Percentiles rank a stretch among this genome's conserved stretches.
Conservation (phyloP, 2,113 vertebrate species). For the Dicaeum eximium region DNA sequence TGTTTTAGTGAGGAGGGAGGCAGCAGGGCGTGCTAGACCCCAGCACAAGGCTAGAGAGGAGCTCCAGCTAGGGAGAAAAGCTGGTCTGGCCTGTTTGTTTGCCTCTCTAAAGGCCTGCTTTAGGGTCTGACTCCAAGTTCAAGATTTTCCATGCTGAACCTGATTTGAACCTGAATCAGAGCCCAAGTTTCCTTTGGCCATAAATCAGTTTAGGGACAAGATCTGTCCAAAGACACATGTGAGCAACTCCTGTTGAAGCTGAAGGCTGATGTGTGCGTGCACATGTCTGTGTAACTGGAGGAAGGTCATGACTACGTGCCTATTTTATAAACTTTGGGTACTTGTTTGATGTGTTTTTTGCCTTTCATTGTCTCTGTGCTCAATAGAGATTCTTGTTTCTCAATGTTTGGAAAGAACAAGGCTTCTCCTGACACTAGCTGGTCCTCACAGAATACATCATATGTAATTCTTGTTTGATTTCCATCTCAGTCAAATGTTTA, state of each 20-base stretch:
- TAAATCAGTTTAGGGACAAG: constrained; percentile 50
- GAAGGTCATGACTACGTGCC: not conserved
- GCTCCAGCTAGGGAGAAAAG: not conserved
- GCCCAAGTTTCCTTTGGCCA: constrained; percentile 22
- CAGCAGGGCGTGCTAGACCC: not conserved
- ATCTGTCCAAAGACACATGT: constrained; percentile 10
- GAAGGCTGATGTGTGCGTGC: not conserved
- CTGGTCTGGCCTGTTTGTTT: constrained; percentile 13
- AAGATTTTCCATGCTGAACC: constrained; percentile 55
- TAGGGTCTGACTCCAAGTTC: constrained; percentile 39
- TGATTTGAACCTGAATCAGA: constrained; percentile 39
- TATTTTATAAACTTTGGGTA: not conserved
- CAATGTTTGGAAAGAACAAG: not conserved
- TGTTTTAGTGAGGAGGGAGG: not conserved
- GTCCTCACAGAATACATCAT: not conserved
- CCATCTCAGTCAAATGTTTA: not conserved
- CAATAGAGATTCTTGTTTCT: not conserved
- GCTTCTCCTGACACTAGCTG: not conserved
- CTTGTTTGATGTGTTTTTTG: not conserved
- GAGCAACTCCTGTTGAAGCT: not conserved
- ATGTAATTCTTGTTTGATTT: not conserved
- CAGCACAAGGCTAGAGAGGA: not conserved
- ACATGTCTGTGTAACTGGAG: not conserved
- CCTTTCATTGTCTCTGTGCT: not conserved
- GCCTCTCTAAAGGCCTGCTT: constrained; percentile 3